A percentile compares a stretch with the other conserved stretches of the same genome.
Evolutionary conservation across 2,797 vertebrate genomes (phyloP).

Genomic region (Danionella dracula): DNA sequence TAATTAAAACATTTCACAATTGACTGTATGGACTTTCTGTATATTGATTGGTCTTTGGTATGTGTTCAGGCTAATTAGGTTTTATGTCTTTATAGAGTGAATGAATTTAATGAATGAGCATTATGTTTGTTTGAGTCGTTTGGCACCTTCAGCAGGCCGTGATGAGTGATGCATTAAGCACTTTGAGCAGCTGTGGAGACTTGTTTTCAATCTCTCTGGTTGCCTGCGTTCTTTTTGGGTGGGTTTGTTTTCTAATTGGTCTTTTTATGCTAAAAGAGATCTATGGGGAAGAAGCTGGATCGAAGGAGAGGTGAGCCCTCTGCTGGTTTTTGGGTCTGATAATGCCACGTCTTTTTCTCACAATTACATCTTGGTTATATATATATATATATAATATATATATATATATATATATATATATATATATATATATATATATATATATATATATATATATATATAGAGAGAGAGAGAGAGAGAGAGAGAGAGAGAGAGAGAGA

Average conservation of each 20-base stretch:
- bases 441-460: too few species aligned
- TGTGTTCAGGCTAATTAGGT: slow-evolving; percentile 50
- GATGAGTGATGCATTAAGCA: background rate
- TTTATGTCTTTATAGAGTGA: slow-evolving; percentile 12
- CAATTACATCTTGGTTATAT: background rate
- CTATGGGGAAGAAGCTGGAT: slow-evolving; percentile 2
- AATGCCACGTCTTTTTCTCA: background rate
- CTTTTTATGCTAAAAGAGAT: background rate
- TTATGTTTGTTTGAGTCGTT: slow-evolving; percentile 51
- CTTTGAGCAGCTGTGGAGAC: background rate
- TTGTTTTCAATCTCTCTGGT: background rate
- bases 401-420: too few species aligned
- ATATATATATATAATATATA: too few species aligned
- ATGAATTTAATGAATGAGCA: slow-evolving; percentile 56
- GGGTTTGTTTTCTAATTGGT: background rate
- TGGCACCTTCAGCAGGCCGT: background rate
- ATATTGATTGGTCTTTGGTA: slow-evolving; percentile 61
- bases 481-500: too few species aligned
- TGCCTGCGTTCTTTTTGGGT: background rate
- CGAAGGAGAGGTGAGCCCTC: slow-evolving; percentile 19
- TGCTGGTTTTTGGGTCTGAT: slow-evolving; percentile 7
- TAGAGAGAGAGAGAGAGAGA: too few species aligned
- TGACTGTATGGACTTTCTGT: slow-evolving; percentile 4
- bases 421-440: too few species aligned
- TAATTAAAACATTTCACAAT: background rate